A percentile compares a stretch with the other conserved stretches of the same genome.
phyloP scores from a whole-genome alignment of 2,113 vertebrate genomes.

The Tyto alba region DNA sequence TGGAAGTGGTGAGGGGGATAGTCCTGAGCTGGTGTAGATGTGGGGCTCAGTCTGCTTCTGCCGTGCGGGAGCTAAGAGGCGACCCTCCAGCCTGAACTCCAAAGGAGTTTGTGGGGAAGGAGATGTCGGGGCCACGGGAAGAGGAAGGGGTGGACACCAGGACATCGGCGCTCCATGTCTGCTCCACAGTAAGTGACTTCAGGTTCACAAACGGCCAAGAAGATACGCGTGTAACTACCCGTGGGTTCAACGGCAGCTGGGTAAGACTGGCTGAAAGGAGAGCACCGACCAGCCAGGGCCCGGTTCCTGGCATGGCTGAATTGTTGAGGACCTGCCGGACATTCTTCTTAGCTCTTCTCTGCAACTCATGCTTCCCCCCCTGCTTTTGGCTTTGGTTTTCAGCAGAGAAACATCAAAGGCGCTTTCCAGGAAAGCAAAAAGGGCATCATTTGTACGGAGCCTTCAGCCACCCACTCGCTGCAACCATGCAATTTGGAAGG shows the following conservation, averaged over 20 bases:
- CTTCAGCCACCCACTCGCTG: neutral
- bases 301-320: neutral
- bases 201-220: neutral
- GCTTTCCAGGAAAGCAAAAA: neutral
- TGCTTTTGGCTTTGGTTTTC: neutral
- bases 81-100: neutral
- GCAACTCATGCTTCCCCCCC: neutral
- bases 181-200: neutral
- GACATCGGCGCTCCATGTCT: neutral
- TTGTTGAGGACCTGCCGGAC: neutral
- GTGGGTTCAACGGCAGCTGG: neutral
- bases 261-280: neutral
- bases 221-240: accelerated
- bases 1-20: neutral
- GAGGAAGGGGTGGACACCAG: neutral
- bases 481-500: neutral
- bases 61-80: neutral
- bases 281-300: neutral
- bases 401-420: neutral
- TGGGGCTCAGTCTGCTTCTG: neutral
- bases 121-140: neutral
- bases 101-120: neutral
- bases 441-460: neutral
- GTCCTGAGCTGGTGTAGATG: neutral
- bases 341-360: neutral